phyloP scores from a whole-genome alignment of 2,113 vertebrate species.

The Centropristis striata region DNA sequence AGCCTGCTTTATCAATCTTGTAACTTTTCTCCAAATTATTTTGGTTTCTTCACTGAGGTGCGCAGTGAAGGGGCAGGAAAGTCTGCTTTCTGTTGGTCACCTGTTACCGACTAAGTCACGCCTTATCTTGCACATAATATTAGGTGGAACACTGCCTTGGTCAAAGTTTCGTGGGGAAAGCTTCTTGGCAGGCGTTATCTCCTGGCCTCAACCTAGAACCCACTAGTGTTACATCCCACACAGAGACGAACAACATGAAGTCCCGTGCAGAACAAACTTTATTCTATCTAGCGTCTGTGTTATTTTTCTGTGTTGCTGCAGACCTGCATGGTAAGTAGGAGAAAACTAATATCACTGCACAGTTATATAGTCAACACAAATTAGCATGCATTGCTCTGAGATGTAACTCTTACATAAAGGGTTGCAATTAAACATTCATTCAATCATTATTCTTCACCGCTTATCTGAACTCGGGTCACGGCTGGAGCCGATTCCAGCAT shows the following conservation, averaged over 20 bases:
- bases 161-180: too few relatives aligned
- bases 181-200: fast-evolving
- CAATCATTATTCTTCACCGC: too few relatives aligned
- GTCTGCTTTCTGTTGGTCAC: background rate
- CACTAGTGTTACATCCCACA: background rate
- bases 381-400: background rate
- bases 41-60: too few relatives aligned
- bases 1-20: too few relatives aligned
- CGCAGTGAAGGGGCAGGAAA: background rate
- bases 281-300: slow-evolving; percentile 12
- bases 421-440: too few relatives aligned
- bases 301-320: slow-evolving; percentile 35
- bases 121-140: background rate
- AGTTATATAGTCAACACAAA: fast-evolving
- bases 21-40: too few relatives aligned
- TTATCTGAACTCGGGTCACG: too few relatives aligned
- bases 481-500: too few relatives aligned
- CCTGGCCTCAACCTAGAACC: background rate
- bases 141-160: too few relatives aligned
- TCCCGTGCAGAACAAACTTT: background rate
- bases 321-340: slow-evolving; percentile 47
- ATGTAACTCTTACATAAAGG: background rate
- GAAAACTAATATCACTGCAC: background rate
- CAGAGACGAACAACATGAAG: slow-evolving; percentile 30
- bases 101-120: background rate